Base-by-base conservation (phyloP, 2,113 vertebrate species). In the Syrrhaptes paradoxus region DNA sequence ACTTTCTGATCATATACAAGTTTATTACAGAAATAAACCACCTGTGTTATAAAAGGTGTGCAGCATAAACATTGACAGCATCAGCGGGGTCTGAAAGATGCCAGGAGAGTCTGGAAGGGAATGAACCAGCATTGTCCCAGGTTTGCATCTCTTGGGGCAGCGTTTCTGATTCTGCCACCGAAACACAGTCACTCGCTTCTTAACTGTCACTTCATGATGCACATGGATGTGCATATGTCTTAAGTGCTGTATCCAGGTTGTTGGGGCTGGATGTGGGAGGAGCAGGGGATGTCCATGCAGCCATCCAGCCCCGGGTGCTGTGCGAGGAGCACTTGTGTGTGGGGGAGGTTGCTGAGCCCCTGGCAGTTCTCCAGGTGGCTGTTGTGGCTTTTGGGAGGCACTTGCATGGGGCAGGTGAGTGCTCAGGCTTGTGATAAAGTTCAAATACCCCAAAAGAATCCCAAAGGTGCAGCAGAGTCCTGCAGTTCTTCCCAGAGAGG, bases 1-100 rank as follows among this genome's bases (percentile, higher is more conserved):
- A 2, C 54, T 58, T 84, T 52, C 21, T 43, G 45, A 28, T 32
- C 72, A 67, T 28, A 34, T n/a, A 70, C 63, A 77, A 79, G 32
- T 97, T 97, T 97, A 96, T 96, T 97, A 46, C 43, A 89, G 78
- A 90, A 75, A 81, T 3, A 63, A 86, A 49, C 28, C 72, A 18
- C 54, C 80, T 78, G 58, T 52, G 31, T 9, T 46, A 46, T 28
- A 48, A 85, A 55, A 6, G 58, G 29, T 9, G 36, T 1, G 7
- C 43, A 75, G 90, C 62, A 11, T 4, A 52, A 75, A 52, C 1
- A 1, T 4, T 17, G 63, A 54, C 57, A 78, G 90, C 90, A 51
- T 19, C 66, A 72, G 58, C n/a, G 11, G 36, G 52, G 68, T 49
- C 57, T 61, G 36, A 49, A 29, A 43, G 51, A 32, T 2, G 58